Evolutionary conservation across 2,888 invertebrate species (phyloP), one percentile per base, ranked within the genome.

Genomic region (Drosophila falleni): DNA sequence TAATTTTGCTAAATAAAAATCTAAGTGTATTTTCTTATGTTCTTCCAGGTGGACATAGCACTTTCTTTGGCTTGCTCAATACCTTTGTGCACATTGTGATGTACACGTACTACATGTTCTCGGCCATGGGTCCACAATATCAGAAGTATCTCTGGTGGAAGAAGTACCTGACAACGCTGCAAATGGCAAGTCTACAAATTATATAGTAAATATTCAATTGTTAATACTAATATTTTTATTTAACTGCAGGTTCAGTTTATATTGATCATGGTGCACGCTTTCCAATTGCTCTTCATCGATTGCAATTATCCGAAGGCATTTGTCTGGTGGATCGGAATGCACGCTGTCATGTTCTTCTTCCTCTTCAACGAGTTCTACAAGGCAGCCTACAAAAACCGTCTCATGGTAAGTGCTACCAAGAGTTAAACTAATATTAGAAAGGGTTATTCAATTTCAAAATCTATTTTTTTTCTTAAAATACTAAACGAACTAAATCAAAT

Each of bases 51-150:
- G 98, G 98, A 35, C 98, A 98, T 93, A 97, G 97, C 87, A 98
- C 98, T 5, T 98, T 98, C 95, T 98, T 98, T 93, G 97, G 98
- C 2, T 94, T 98, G 84, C 94, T 98, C 90, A 99, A 98, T 93
- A 97, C 98, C 1, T 98, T 98, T 93, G 98, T 99, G n/a, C 98
- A 99, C 93, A 96, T 98, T 88, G 94, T 98, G 80, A 99, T 99
- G 98, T 98, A 99, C 93, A 94, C 95, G 5, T 99, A 98, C 94
- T 98, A 98, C 91, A 94, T 98, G 94, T 93, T 98, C 90, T 95
- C 98, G 53, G 98, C 98, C 35, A 94, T 98, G 93, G 98, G 98
- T 67, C 98, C 98, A 8, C 94, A 94, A 56, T 95, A 97, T 92
- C 96, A 97, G 93, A 96, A 95, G 89, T 98, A 96, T 92, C 94